These are phyloP conservation scores for Pediacus dermestoides DNA, from an alignment of 2,888 invertebrate genomes.

Conservation along the genomic window DNA sequence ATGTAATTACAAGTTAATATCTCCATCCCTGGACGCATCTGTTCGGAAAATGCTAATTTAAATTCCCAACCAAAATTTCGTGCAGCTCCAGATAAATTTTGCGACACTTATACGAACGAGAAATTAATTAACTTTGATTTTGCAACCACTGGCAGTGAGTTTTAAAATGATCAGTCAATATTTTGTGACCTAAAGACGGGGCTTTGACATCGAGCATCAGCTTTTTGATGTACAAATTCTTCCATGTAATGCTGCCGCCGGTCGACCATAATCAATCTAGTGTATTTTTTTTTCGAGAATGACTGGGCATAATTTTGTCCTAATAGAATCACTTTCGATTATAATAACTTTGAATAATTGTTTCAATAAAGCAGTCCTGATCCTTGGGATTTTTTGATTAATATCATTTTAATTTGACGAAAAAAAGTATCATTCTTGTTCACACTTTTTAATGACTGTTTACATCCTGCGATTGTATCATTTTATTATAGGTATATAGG, in stretches of 20 bases:
- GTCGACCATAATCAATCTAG: conserved; percentile 41
- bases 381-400: conserved; percentile 37
- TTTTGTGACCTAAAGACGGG: conserved; percentile 21
- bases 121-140: conserved; percentile 34
- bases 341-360: conserved; percentile 49
- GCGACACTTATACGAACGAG: conserved; percentile 29
- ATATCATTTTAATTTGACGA: conserved; percentile 38
- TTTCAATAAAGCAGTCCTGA: conserved; percentile 42
- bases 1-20: conserved; percentile 49
- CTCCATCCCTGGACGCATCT: conserved; percentile 46
- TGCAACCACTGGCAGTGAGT: conserved; percentile 18
- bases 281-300: conserved; percentile 39
- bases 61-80: conserved; percentile 30
- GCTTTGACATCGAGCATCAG: conserved; percentile 8
- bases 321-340: conserved; percentile 51
- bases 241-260: conserved; percentile 44
- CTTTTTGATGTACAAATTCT: conserved; percentile 35
- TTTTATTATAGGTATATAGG: no score
- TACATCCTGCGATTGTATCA: background rate
- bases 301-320: conserved; percentile 44
- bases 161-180: conserved; percentile 26
- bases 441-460: conserved; percentile 1
- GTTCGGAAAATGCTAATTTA: conserved; percentile 45
- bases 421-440: conserved; percentile 22
- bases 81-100: conserved; percentile 15